Evolutionary conservation across 2,888 invertebrate genomes (phyloP).

Genomic region (Troilus luridus): DNA sequence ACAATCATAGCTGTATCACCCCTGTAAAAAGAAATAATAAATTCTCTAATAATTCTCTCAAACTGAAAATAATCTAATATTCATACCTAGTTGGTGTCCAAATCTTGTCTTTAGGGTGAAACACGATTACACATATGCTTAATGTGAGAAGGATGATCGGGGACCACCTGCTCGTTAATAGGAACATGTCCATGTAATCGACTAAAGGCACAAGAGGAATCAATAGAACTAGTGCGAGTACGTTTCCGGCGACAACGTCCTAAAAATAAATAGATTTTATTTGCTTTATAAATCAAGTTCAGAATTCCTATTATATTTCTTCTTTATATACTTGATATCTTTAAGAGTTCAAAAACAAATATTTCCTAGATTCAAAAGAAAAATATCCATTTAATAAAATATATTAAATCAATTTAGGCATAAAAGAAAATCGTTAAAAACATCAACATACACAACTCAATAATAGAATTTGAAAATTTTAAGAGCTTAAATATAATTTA

Average conservation of each 20-base stretch:
- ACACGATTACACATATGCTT: conserved; percentile 80
- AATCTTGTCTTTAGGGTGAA: conserved; percentile 82
- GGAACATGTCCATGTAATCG: conserved; percentile 80
- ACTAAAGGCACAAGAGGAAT: conserved; percentile 81
- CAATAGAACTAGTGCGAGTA: conserved; percentile 79
- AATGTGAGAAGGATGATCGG: conserved; percentile 76
- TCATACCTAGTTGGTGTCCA: conserved; percentile 91
- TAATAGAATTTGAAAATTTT: too few relatives aligned
- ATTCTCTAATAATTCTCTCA: neutral
- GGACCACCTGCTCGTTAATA: conserved; percentile 78
- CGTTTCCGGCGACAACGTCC: conserved; percentile 87
- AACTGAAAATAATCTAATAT: conserved; percentile 43
- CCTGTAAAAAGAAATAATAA: conserved; percentile 70
- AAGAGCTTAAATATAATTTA: too few relatives aligned
- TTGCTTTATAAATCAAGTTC: neutral
- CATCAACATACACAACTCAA: too few relatives aligned
- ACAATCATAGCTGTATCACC: conserved; percentile 92
- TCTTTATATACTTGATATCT: too few relatives aligned
- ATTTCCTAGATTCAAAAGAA: neutral
- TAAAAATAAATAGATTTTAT: conserved; percentile 69
- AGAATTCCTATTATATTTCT: too few relatives aligned
- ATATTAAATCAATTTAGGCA: neutral
- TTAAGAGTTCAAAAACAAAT: too few relatives aligned
- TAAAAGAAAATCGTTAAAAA: too few relatives aligned
- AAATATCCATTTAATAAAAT: neutral